Conservation (phyloP, 1,140 invertebrate genomes). For the Camponotus vicinus region DNA sequence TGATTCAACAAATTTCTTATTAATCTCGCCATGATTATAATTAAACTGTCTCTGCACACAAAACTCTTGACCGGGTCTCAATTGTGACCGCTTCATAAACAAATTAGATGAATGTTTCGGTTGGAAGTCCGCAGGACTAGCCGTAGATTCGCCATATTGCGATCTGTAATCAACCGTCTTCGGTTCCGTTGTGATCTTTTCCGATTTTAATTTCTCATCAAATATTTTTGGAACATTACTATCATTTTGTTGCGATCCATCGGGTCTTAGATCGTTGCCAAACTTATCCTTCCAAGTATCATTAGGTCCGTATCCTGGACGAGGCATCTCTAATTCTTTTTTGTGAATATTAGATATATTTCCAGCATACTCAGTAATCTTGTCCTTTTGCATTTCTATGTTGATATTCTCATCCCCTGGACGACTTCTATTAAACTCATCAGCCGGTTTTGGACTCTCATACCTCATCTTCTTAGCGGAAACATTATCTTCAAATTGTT, state of each 20-base stretch:
- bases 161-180: constrained; percentile 26
- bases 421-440: constrained; percentile 17
- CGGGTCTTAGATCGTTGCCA: not conserved
- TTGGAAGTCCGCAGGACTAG: constrained; percentile 19
- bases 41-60: constrained; percentile 83
- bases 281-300: constrained; percentile 43
- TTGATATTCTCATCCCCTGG: not conserved
- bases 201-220: constrained; percentile 45
- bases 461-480: not conserved
- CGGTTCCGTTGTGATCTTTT: constrained; percentile 36
- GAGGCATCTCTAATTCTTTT: constrained; percentile 32
- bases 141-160: constrained; percentile 10
- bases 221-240: not conserved
- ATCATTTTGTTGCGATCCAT: constrained; percentile 10
- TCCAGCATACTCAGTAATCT: not conserved
- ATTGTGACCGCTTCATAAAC: constrained; percentile 42
- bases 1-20: constrained; percentile 75
- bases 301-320: constrained; percentile 17
- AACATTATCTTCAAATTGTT: constrained; percentile 37
- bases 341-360: not conserved
- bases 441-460: not conserved
- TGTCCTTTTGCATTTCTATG: not conserved
- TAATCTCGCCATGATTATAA: constrained; percentile 82
- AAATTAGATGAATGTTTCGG: constrained; percentile 7
- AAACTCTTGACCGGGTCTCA: constrained; percentile 75